Percentiles rank a stretch among this genome's conserved stretches.
phyloP scores from a whole-genome alignment of 2,797 vertebrate genomes.

The Coluber constrictor region DNA sequence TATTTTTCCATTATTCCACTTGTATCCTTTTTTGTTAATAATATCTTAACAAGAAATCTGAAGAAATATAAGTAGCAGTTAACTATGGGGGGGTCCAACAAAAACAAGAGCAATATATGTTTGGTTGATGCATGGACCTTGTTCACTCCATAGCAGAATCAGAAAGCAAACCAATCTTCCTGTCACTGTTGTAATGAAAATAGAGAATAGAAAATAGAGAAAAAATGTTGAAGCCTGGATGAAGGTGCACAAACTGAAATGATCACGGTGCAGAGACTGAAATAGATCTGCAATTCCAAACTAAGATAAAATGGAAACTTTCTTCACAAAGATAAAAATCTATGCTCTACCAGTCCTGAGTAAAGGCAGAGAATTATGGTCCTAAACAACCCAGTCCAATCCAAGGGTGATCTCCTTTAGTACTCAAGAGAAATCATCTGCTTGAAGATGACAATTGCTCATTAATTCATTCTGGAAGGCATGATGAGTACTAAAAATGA shows the following conservation, averaged over 20 bases:
- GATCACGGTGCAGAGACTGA: not conserved
- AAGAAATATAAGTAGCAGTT: not conserved
- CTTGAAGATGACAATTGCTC: not conserved
- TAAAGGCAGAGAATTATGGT: not conserved
- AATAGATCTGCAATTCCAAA: not conserved
- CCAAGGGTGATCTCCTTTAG: not conserved
- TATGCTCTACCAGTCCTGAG: not conserved
- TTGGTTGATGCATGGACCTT: not conserved
- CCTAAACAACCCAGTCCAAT: not conserved
- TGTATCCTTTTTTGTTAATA: not conserved
- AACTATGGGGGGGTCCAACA: not conserved
- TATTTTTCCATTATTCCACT: not conserved
- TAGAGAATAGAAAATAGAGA: not conserved
- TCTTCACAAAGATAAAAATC: not conserved
- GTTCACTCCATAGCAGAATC: not conserved
- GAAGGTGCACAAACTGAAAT: not conserved
- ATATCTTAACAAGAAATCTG: not conserved
- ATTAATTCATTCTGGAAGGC: not conserved
- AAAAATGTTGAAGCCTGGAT: not conserved
- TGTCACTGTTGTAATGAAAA: not conserved
- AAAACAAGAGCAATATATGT: not conserved
- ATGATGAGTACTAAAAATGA: not conserved
- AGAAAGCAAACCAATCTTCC: not conserved
- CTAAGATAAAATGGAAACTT: not conserved
- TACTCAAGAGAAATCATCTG: not conserved